These are phyloP conservation scores for Ooceraea biroi DNA, from an alignment of 1,140 invertebrate species.

Conservation along the genomic window DNA sequence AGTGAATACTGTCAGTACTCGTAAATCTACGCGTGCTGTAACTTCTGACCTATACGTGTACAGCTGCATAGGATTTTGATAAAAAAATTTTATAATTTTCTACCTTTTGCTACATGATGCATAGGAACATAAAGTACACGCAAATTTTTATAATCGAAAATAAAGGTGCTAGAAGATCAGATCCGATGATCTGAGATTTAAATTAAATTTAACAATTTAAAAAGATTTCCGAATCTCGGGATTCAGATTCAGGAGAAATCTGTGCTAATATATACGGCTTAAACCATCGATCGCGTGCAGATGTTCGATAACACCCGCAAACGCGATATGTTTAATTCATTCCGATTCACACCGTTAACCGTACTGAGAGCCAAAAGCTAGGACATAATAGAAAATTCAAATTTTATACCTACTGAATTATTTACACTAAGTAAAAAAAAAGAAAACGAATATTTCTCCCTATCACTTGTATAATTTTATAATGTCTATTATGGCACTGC, in stretches of 20 bases:
- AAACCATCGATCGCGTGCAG: not conserved
- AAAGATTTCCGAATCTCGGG: not conserved
- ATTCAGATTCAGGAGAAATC: not conserved
- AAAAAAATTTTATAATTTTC: not conserved
- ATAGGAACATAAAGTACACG: slow-evolving; percentile 7
- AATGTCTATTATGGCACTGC: slow-evolving; percentile 91
- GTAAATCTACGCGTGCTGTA: slow-evolving; percentile 48
- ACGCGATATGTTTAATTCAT: not conserved
- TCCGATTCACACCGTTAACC: slow-evolving; percentile 8
- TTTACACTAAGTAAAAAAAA: slow-evolving; percentile 39
- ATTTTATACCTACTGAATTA: not conserved
- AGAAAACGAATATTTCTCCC: not conserved
- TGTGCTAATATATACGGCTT: not conserved
- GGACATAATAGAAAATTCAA: slow-evolving; percentile 8
- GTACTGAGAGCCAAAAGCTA: not conserved
- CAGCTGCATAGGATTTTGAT: slow-evolving; percentile 4
- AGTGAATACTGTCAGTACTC: slow-evolving; percentile 62
- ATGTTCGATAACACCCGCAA: not conserved
- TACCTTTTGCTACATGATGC: slow-evolving; percentile 15
- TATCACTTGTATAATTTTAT: slow-evolving; percentile 75
- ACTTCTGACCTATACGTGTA: slow-evolving; percentile 27
- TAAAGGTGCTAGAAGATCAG: not conserved
- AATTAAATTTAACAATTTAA: not conserved
- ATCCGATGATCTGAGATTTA: not conserved
- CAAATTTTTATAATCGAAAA: not conserved